A percentile compares a stretch with the other conserved stretches of the same genome.
These are phyloP conservation scores for Microcebus murinus DNA, from an alignment of 2,113 vertebrate species.

Conservation along the genomic window DNA sequence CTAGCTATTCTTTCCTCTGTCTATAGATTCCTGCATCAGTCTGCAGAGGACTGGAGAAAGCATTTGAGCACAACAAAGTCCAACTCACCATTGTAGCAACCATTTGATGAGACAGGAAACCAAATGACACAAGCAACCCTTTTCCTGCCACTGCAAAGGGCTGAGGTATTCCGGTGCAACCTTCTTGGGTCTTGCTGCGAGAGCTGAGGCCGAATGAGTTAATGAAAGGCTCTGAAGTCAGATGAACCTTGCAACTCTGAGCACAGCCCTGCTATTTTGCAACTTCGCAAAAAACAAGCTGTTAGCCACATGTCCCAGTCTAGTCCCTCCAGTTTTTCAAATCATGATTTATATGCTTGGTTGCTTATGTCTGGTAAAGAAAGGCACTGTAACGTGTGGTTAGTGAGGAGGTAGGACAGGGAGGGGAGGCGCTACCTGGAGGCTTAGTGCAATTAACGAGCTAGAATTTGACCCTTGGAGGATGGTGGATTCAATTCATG, in stretches of 20 bases:
- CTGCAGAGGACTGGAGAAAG: background rate
- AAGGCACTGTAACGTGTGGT: background rate
- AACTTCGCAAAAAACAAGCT: slow-evolving; percentile 69
- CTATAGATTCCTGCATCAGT: background rate
- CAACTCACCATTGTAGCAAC: background rate
- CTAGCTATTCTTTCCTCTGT: background rate
- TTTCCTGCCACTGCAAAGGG: background rate
- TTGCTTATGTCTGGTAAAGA: background rate
- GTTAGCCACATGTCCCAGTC: slow-evolving; percentile 55
- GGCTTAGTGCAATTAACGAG: background rate
- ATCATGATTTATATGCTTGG: slow-evolving; percentile 27
- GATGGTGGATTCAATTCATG: background rate
- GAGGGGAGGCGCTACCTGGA: background rate
- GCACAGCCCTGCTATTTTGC: slow-evolving; percentile 35
- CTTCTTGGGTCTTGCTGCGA: background rate
- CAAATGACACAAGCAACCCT: background rate
- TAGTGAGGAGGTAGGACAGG: background rate
- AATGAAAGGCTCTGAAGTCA: slow-evolving; percentile 33
- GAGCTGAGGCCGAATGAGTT: slow-evolving; percentile 50
- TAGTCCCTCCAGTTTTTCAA: slow-evolving; percentile 57
- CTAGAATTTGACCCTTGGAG: background rate
- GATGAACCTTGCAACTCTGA: slow-evolving; percentile 42
- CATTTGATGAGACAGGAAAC: background rate
- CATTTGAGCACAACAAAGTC: background rate
- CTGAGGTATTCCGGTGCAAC: accelerated